Percentiles rank a stretch among this genome's conserved stretches.
Evolutionary conservation across 2,888 invertebrate genomes (phyloP).

Genomic region (Epinotia demarniana): DNA sequence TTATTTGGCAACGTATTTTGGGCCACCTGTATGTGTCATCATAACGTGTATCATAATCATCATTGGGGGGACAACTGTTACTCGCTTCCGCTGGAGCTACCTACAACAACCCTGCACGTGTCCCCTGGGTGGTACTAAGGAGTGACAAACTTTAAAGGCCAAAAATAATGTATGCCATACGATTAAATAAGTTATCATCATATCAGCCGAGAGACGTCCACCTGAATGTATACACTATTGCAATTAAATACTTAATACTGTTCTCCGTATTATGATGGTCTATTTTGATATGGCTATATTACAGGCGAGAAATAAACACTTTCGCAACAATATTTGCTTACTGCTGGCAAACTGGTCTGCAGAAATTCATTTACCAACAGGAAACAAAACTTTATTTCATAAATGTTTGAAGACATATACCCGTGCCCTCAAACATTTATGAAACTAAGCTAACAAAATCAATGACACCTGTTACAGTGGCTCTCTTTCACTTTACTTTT

Average conservation of each 20-base stretch:
- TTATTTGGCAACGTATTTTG: too few relatives aligned
- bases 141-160: too few relatives aligned
- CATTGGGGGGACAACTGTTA: too few relatives aligned
- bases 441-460: slow-evolving; percentile 56
- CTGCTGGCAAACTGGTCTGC: neutral
- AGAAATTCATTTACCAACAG: slow-evolving; percentile 18
- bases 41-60: too few relatives aligned
- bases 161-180: too few relatives aligned
- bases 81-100: too few relatives aligned
- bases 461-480: slow-evolving; percentile 73
- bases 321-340: slow-evolving; percentile 13
- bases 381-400: neutral
- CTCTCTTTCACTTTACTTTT: slow-evolving; percentile 72
- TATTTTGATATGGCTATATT: neutral
- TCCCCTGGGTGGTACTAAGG: too few relatives aligned
- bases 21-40: too few relatives aligned
- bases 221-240: neutral
- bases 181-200: too few relatives aligned
- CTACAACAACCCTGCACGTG: too few relatives aligned
- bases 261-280: neutral
- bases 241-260: neutral
- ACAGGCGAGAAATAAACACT: neutral
- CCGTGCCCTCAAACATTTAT: slow-evolving; percentile 39
- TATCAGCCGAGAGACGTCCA: too few relatives aligned
- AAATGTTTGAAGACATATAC: neutral